Conservation (phyloP, 2,113 vertebrate genomes). For the Trogon surrucura region DNA sequence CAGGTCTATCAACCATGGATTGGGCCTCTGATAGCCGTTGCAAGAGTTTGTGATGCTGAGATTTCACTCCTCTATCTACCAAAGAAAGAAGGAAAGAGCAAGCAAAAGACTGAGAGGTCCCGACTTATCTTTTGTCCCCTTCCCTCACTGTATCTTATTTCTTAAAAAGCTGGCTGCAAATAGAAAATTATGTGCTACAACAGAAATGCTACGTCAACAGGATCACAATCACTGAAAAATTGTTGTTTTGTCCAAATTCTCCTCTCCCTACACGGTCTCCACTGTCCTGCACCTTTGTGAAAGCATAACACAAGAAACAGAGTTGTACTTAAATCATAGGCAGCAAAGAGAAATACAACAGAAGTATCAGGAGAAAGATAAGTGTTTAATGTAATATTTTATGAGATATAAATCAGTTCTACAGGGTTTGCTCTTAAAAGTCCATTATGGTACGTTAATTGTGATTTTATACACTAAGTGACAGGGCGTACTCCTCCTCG, state of each 20-base stretch:
- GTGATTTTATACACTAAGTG: slow-evolving; percentile 60
- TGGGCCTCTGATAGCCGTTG: neutral
- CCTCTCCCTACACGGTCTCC: neutral
- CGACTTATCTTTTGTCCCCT: neutral
- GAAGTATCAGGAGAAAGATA: slow-evolving; percentile 7
- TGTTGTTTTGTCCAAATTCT: neutral
- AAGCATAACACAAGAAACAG: neutral
- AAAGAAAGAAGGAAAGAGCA: neutral
- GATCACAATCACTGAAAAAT: neutral
- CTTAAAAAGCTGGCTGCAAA: neutral
- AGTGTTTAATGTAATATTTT: slow-evolving; percentile 15
- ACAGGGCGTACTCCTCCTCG: neutral
- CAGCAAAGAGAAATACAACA: neutral
- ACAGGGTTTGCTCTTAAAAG: slow-evolving; percentile 46
- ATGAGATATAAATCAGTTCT: slow-evolving; percentile 52
- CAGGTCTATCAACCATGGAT: neutral
- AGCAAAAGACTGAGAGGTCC: neutral
- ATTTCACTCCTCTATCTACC: neutral
- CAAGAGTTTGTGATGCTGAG: neutral
- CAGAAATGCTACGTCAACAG: neutral
- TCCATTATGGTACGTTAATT: slow-evolving; percentile 35
- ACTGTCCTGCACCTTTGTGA: neutral
- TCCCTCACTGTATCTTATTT: neutral
- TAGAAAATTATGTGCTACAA: neutral
- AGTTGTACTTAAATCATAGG: slow-evolving; percentile 2